phyloP scores from a whole-genome alignment of 2,113 vertebrate species.

The Tenrec ecaudatus region DNA sequence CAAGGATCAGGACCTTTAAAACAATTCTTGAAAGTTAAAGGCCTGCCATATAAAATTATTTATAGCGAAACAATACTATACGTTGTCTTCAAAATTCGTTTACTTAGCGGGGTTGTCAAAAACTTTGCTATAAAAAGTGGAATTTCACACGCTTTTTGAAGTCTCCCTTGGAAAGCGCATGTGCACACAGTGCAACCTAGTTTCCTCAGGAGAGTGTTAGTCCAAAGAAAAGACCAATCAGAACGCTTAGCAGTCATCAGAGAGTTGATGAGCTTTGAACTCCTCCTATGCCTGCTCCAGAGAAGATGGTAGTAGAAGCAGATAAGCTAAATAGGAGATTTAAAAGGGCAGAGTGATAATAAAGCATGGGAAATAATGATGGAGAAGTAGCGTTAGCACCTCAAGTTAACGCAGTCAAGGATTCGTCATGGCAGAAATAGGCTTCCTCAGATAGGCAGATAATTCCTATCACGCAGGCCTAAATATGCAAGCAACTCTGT shows the following conservation, averaged over 20 bases:
- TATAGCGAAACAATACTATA: background rate
- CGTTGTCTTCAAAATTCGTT: background rate
- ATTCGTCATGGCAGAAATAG: background rate
- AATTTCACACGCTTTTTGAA: too few species aligned
- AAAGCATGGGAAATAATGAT: background rate
- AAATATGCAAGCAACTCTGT: background rate
- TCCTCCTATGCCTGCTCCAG: background rate
- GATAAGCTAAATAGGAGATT: background rate
- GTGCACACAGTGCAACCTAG: background rate
- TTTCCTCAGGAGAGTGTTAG: slow-evolving; percentile 37
- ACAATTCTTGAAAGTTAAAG: background rate
- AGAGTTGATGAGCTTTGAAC: background rate
- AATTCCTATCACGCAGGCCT: background rate
- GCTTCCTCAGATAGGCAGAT: background rate
- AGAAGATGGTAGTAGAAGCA: background rate
- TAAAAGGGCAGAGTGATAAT: background rate
- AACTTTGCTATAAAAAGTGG: too few species aligned
- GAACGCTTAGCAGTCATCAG: background rate
- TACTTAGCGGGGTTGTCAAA: background rate
- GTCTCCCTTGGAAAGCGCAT: background rate
- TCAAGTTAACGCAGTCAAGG: background rate
- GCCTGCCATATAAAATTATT: background rate
- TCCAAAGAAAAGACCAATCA: background rate
- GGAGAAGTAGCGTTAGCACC: background rate
- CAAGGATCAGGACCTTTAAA: background rate